Percentiles rank a stretch among this genome's conserved stretches.
These are phyloP conservation scores for Thymelicus acteon DNA, from an alignment of 2,888 invertebrate species.

Conservation along the genomic window DNA sequence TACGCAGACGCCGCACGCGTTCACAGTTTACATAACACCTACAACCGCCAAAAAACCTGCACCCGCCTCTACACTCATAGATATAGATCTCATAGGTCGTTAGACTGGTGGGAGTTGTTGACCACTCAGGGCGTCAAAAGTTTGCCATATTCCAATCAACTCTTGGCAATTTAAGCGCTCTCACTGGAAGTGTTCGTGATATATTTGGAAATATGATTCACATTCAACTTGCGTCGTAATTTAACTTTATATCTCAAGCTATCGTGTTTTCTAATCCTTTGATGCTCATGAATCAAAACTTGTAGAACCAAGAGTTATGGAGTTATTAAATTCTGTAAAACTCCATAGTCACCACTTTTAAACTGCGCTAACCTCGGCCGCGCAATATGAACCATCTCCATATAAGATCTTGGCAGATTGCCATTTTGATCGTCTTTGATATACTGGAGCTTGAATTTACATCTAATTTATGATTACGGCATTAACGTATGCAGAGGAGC, in stretches of 20 bases:
- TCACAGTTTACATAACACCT: no score
- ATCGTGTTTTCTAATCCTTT: constrained; percentile 1
- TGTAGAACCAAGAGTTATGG: constrained; percentile 13
- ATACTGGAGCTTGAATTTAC: constrained; percentile 33
- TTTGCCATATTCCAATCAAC: no score
- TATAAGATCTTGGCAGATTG: constrained; percentile 35
- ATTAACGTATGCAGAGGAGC: constrained; percentile 23
- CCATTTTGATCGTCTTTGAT: constrained; percentile 35
- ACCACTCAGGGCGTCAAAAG: no score
- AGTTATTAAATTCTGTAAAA: constrained; percentile 31
- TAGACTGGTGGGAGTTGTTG: no score
- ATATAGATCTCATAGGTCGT: no score
- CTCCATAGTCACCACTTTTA: constrained; percentile 31
- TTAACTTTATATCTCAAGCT: background rate
- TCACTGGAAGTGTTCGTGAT: background rate
- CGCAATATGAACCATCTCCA: constrained; percentile 24
- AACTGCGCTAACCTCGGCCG: constrained; percentile 23
- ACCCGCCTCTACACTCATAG: no score
- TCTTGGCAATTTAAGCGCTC: background rate
- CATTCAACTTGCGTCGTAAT: background rate
- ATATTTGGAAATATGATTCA: background rate
- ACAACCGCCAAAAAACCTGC: no score
- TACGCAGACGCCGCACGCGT: no score
- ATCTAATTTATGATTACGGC: constrained; percentile 32
- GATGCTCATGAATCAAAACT: constrained; percentile 10